A percentile compares a stretch with the other conserved stretches of the same genome.
Evolutionary conservation across 1,140 invertebrate genomes (phyloP).

Genomic region (Gonioctena quinquepunctata): DNA sequence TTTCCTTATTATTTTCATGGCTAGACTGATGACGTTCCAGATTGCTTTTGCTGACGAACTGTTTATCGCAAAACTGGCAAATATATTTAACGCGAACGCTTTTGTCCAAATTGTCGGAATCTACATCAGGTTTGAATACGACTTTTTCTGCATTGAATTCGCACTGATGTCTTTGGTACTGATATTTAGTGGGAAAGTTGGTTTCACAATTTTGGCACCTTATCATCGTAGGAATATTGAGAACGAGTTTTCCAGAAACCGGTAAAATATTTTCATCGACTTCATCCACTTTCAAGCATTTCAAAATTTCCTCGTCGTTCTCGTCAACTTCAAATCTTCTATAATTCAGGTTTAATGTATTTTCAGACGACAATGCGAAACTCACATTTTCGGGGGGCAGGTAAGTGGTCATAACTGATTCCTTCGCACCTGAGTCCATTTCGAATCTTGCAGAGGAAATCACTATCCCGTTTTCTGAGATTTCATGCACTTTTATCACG

Average conservation of each 20-base stretch:
- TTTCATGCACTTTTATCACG: conserved; percentile 4
- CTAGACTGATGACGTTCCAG: conserved; percentile 46
- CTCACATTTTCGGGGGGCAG: not conserved
- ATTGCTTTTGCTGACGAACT: conserved; percentile 51
- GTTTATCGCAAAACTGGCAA: conserved; percentile 49
- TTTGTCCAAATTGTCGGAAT: conserved; percentile 39
- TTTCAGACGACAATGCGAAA: not conserved
- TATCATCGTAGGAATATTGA: conserved; percentile 43
- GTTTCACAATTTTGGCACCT: conserved; percentile 54
- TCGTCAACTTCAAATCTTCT: not conserved
- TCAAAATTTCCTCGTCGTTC: not conserved
- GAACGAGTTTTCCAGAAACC: not conserved
- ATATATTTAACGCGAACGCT: conserved; percentile 42
- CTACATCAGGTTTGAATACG: conserved; percentile 45
- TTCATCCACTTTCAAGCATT: conserved; percentile 1
- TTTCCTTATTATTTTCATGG: conserved; percentile 45
- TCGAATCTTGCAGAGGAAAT: not conserved
- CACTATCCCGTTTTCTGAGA: conserved; percentile 4
- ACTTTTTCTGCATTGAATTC: conserved; percentile 53
- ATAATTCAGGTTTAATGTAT: conserved; percentile 1
- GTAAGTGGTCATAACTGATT: not conserved
- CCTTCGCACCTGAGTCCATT: conserved; percentile 2
- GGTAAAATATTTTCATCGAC: not conserved
- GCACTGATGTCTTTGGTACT: conserved; percentile 54
- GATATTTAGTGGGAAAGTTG: conserved; percentile 54